A percentile compares a stretch with the other conserved stretches of the same genome.
phyloP scores from a whole-genome alignment of 2,797 vertebrate species.

The Chrosomus eos region DNA sequence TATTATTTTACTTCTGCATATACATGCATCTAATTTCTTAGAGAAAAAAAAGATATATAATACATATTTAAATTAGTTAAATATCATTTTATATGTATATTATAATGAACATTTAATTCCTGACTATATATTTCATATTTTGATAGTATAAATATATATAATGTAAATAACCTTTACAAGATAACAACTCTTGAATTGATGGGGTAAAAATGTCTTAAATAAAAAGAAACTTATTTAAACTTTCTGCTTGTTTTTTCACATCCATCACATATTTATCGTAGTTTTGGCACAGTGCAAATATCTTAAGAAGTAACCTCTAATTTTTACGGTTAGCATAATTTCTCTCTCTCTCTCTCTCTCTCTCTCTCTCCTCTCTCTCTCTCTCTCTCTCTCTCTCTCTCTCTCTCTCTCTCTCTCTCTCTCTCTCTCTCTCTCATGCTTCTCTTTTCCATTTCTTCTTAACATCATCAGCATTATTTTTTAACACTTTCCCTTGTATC shows the following conservation, averaged over 20 bases:
- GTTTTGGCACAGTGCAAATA: neutral
- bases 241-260: conserved; percentile 51
- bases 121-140: neutral
- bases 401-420: neutral
- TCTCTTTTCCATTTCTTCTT: conserved; percentile 73
- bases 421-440: neutral
- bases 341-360: neutral
- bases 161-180: neutral
- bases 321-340: neutral
- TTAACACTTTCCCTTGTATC: conserved; percentile 28
- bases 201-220: conserved; percentile 9
- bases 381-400: neutral
- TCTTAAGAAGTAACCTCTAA: neutral
- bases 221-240: neutral
- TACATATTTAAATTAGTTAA: no score
- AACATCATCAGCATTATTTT: conserved; percentile 33
- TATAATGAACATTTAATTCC: neutral
- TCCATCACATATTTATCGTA: neutral
- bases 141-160: neutral
- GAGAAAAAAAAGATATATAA: no score
- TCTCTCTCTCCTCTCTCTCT: neutral
- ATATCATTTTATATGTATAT: no score
- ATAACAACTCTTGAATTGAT: neutral
- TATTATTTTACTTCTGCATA: no score
- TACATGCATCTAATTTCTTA: no score